Evolutionary conservation across 1,140 invertebrate species (phyloP).

Genomic region (Ooceraea biroi): DNA sequence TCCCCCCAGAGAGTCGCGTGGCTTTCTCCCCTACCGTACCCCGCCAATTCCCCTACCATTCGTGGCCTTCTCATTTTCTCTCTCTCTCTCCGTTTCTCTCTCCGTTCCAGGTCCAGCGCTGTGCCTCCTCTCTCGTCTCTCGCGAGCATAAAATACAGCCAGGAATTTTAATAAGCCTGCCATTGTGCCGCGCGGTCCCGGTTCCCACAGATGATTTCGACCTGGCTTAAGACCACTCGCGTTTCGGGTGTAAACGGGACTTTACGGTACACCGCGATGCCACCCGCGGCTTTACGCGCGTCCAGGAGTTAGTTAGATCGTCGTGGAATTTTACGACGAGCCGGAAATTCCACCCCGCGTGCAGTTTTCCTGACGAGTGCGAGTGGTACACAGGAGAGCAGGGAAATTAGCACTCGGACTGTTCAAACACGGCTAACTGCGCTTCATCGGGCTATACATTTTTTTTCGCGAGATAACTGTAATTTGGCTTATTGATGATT

Average conservation of each 20-base stretch:
- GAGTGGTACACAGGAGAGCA: not conserved
- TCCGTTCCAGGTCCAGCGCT: conserved; percentile 47
- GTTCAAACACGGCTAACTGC: not conserved
- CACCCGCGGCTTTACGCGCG: conserved; percentile 72
- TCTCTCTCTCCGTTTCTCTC: conserved; percentile 56
- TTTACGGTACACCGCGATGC: conserved; percentile 49
- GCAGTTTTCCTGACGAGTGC: conserved; percentile 11
- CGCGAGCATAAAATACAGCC: conserved; percentile 79
- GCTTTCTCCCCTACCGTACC: conserved; percentile 72
- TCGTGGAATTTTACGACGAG: conserved; percentile 71
- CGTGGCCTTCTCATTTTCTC: conserved; percentile 49
- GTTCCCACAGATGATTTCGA: conserved; percentile 80
- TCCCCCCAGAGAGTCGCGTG: conserved; percentile 78
- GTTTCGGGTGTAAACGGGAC: conserved; percentile 74
- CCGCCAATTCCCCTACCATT: conserved; percentile 45
- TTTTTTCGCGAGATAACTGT: not conserved
- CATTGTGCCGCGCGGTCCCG: conserved; percentile 75
- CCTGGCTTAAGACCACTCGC: conserved; percentile 68
- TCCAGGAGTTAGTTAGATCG: conserved; percentile 70
- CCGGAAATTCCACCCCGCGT: conserved; percentile 41
- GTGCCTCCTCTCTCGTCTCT: conserved; percentile 66
- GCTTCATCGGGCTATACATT: not conserved
- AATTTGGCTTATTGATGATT: conserved; percentile 7
- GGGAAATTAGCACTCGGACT: conserved; percentile 28
- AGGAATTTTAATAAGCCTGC: conserved; percentile 83